Percentiles rank a stretch among this genome's conserved stretches.
These are phyloP conservation scores for Nematolebias whitei DNA, from an alignment of 2,113 vertebrate genomes.

Conservation along the genomic window DNA sequence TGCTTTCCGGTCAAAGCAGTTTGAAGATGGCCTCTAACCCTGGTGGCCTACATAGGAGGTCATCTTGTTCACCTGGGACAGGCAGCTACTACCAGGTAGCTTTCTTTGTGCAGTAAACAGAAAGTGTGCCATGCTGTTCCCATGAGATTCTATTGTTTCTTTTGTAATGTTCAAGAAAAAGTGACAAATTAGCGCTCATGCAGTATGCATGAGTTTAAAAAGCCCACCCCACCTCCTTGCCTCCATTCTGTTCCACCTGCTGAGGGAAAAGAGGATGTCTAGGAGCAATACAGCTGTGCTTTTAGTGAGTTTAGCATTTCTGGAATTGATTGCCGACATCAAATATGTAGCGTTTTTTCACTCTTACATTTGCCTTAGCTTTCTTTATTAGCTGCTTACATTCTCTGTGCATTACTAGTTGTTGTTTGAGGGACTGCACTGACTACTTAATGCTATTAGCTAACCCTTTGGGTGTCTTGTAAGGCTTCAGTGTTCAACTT, in stretches of 20 bases:
- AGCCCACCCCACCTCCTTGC: neutral
- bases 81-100: neutral
- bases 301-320: constrained; percentile 47
- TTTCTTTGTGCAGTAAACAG: constrained; percentile 12
- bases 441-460: constrained; percentile 32
- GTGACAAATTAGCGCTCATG: constrained; percentile 68
- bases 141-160: constrained; percentile 34
- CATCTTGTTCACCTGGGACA: constrained; percentile 28
- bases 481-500: constrained; percentile 13
- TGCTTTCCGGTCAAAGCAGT: neutral
- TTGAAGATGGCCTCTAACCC: constrained; percentile 28
- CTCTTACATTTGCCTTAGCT: constrained; percentile 20
- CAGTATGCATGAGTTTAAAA: constrained; percentile 63
- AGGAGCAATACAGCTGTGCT: constrained; percentile 50
- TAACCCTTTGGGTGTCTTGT: constrained; percentile 21
- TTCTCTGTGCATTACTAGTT: constrained; percentile 20
- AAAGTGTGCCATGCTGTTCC: constrained; percentile 38
- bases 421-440: constrained; percentile 41
- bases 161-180: constrained; percentile 62
- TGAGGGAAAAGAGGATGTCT: constrained; percentile 40
- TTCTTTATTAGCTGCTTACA: constrained; percentile 27
- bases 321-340: constrained; percentile 12
- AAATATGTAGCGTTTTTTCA: constrained; percentile 7
- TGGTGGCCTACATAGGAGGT: constrained; percentile 39
- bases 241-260: constrained; percentile 27